Conservation (phyloP, 2,113 vertebrate species). For the Piaya cayana region DNA sequence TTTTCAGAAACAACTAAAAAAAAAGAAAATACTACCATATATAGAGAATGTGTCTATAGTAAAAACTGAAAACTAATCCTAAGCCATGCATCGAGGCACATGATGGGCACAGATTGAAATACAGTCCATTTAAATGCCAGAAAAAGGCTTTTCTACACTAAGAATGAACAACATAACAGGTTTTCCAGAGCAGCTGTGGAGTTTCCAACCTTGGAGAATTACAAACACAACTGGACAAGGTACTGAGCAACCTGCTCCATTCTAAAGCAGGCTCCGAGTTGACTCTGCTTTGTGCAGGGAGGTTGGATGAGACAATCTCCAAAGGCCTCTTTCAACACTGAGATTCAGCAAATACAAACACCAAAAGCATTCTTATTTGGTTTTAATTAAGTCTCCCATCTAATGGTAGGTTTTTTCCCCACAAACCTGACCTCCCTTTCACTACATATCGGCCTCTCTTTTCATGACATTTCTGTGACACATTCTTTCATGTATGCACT, state of each 20-base stretch:
- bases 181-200: accelerated
- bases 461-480: neutral
- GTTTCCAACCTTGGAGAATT: neutral
- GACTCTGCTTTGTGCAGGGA: neutral
- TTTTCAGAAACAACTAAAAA: neutral
- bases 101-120: neutral
- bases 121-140: neutral
- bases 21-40: neutral
- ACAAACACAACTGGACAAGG: neutral
- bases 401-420: neutral
- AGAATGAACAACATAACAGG: neutral
- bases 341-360: neutral
- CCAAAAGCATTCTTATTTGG: neutral
- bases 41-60: neutral
- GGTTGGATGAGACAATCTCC: neutral
- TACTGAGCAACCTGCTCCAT: neutral
- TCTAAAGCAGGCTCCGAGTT: neutral
- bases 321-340: neutral
- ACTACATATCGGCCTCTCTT: neutral
- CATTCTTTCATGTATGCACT: neutral
- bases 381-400: neutral
- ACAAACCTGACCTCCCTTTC: neutral
- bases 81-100: neutral
- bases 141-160: neutral
- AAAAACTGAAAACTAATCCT: neutral